phyloP scores from a whole-genome alignment of 2,888 invertebrate genomes.

The Megalurothrips usitatus region DNA sequence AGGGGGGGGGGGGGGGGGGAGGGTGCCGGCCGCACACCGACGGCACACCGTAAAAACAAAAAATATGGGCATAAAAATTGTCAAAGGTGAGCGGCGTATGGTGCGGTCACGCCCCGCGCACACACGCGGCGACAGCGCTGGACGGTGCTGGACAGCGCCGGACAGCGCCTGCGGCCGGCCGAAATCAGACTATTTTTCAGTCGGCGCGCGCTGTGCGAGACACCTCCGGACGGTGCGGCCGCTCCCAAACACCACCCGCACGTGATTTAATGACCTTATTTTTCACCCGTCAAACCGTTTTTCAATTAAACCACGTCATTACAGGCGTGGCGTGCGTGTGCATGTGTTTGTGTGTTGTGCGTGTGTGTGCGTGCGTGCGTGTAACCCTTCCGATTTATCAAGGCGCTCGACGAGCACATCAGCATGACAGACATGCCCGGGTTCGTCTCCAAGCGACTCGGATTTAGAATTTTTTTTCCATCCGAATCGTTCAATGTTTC shows the following conservation, averaged over 20 bases:
- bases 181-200: neutral
- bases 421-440: neutral
- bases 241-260: neutral
- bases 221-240: neutral
- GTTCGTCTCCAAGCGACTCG: too few species aligned
- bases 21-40: neutral
- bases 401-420: neutral
- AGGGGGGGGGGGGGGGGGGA: neutral
- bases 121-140: neutral
- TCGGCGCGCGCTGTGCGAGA: neutral
- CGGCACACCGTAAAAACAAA: slow-evolving; percentile 20
- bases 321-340: too few species aligned
- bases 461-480: too few species aligned
- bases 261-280: slow-evolving; percentile 23
- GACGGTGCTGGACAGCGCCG: too few species aligned
- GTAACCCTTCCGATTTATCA: neutral
- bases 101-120: too few species aligned
- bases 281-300: slow-evolving; percentile 24
- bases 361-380: neutral
- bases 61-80: slow-evolving; percentile 8
- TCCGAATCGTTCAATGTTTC: neutral
- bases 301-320: slow-evolving; percentile 5
- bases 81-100: neutral
- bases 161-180: too few species aligned
- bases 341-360: too few species aligned